phyloP scores from a whole-genome alignment of 2,113 vertebrate species.

The Oreochromis niloticus region DNA sequence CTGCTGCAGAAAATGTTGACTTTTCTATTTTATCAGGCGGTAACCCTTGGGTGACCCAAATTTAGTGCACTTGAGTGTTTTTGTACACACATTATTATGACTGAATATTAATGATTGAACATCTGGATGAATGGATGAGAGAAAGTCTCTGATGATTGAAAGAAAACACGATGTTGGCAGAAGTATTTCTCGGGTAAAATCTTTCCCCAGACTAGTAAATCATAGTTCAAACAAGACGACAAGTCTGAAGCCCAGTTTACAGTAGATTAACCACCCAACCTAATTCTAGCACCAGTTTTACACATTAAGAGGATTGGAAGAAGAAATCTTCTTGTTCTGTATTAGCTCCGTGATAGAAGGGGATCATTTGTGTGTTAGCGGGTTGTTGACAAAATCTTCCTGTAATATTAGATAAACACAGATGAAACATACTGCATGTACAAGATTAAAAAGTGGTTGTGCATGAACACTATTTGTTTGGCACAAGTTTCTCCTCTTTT shows the following conservation, averaged over 20 bases:
- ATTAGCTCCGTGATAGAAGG: neutral
- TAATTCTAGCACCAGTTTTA: neutral
- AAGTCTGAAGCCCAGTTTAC: neutral
- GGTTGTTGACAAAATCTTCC: neutral
- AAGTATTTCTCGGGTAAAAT: neutral
- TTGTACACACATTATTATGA: neutral
- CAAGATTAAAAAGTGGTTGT: neutral
- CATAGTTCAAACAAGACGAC: neutral
- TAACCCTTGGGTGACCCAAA: neutral
- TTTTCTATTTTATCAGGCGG: neutral
- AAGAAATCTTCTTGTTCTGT: neutral
- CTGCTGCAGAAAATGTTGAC: neutral
- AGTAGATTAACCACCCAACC: neutral
- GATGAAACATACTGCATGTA: neutral
- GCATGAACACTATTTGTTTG: neutral
- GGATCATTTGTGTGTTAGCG: neutral
- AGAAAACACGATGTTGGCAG: neutral
- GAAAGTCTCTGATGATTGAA: neutral
- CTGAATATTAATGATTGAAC: neutral
- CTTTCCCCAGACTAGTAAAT: neutral
- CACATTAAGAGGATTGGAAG: neutral
- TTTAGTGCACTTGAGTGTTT: neutral
- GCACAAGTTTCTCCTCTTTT: neutral
- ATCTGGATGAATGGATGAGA: neutral
- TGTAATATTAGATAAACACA: neutral